phyloP scores from a whole-genome alignment of 2,888 invertebrate species.

The Drosophila stalkeri region DNA sequence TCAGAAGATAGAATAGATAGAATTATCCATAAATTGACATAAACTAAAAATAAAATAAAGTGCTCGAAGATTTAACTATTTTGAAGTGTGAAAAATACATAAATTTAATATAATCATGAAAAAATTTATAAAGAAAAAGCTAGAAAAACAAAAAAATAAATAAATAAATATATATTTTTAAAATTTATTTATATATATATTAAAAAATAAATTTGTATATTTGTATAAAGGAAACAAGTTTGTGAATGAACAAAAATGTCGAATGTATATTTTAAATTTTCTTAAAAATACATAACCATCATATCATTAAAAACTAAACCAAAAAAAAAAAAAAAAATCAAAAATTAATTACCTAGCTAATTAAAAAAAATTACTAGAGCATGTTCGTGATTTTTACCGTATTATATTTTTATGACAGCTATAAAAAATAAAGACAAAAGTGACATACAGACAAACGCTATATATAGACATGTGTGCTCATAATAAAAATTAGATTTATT shows the following conservation, averaged over 20 bases:
- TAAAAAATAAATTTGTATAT: too few relatives aligned
- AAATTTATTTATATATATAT: too few relatives aligned
- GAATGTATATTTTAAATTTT: background rate
- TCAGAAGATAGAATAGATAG: slow-evolving; percentile 40
- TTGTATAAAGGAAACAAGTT: background rate
- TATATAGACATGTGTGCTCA: slow-evolving; percentile 4
- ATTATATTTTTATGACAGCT: slow-evolving; percentile 23
- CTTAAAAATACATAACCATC: background rate
- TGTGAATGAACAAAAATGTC: background rate
- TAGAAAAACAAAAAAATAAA: too few relatives aligned
- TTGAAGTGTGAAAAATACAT: background rate
- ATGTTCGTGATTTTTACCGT: slow-evolving; percentile 27
- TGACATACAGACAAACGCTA: background rate
- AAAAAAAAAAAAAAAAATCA: background rate
- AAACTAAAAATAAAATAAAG: background rate
- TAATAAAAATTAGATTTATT: slow-evolving; percentile 18
- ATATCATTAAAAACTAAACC: background rate
- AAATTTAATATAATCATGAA: background rate
- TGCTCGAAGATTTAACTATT: background rate
- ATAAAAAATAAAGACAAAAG: slow-evolving; percentile 41
- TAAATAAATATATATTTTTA: too few relatives aligned
- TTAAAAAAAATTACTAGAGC: slow-evolving; percentile 47
- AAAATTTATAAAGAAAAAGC: too few relatives aligned
- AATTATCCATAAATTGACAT: background rate
- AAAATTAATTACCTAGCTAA: slow-evolving; percentile 33